These are phyloP conservation scores for Cerastis rubricosa DNA, from an alignment of 2,888 invertebrate genomes.

Conservation along the genomic window DNA sequence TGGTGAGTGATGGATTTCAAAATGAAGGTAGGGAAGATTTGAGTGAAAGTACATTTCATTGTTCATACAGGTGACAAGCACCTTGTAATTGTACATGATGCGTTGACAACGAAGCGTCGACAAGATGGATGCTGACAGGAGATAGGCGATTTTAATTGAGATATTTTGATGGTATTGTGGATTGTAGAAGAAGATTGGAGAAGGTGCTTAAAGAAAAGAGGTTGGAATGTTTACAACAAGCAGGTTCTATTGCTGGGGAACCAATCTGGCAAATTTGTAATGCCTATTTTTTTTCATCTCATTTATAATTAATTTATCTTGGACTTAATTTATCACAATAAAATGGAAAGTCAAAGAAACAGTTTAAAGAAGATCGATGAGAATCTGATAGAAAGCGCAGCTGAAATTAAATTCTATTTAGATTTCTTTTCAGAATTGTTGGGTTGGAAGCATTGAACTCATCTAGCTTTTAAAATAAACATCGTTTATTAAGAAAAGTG, in stretches of 20 bases:
- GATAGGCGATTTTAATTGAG: constrained; percentile 52
- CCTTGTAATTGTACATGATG: constrained; percentile 50
- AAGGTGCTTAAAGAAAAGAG: constrained; percentile 12
- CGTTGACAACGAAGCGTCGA: constrained; percentile 41
- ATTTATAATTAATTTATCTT: not conserved
- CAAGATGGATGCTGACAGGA: constrained; percentile 50
- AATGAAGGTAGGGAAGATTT: not conserved
- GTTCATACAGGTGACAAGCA: not conserved
- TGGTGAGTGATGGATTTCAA: not conserved
- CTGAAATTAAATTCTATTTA: not conserved
- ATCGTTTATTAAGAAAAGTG: not conserved
- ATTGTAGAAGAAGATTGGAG: not conserved
- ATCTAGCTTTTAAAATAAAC: not conserved
- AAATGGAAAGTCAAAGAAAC: not conserved
- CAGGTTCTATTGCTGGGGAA: not conserved
- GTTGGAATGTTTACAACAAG: not conserved
- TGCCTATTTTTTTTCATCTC: not conserved
- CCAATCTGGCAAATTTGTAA: not conserved
- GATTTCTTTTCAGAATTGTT: not conserved
- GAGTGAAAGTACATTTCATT: not conserved
- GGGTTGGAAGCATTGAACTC: not conserved
- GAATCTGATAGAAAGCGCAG: not conserved
- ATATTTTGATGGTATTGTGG: constrained; percentile 46
- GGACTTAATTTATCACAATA: too few relatives aligned
- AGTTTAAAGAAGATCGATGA: not conserved